Conservation (phyloP, 1,140 invertebrate species). For the Drosophila orosa region DNA sequence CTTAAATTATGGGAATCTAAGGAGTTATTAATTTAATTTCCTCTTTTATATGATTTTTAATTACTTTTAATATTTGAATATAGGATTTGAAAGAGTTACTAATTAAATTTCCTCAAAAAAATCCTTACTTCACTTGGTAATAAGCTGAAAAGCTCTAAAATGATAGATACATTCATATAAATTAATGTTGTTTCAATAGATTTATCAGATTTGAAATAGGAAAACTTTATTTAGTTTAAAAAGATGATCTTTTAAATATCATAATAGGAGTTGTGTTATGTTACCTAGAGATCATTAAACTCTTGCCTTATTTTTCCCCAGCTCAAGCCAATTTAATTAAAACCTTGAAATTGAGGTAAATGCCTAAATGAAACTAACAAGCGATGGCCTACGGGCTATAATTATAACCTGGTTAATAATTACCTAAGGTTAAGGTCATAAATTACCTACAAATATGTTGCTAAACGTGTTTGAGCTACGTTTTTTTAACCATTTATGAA, state of each 20-base stretch:
- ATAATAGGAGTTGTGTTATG: neutral
- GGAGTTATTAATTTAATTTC: too few relatives aligned
- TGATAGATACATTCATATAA: too few relatives aligned
- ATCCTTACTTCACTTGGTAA: too few relatives aligned
- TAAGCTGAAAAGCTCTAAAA: too few relatives aligned
- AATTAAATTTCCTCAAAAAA: too few relatives aligned
- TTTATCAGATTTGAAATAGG: neutral
- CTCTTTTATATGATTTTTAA: too few relatives aligned
- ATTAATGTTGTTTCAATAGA: neutral
- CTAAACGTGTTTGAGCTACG: neutral
- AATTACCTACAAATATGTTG: neutral
- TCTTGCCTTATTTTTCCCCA: neutral
- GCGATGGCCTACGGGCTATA: neutral
- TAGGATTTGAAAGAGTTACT: too few relatives aligned
- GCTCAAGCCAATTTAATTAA: neutral
- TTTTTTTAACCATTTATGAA: neutral
- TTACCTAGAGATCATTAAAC: neutral
- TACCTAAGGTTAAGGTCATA: neutral
- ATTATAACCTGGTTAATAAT: neutral
- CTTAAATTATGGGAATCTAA: too few relatives aligned
- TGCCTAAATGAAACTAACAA: neutral
- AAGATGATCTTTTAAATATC: too few relatives aligned
- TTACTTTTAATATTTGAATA: too few relatives aligned
- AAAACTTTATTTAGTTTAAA: neutral
- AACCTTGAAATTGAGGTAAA: neutral